Base-by-base conservation (phyloP, 2,797 vertebrate genomes). In the Myripristis jacobus region DNA sequence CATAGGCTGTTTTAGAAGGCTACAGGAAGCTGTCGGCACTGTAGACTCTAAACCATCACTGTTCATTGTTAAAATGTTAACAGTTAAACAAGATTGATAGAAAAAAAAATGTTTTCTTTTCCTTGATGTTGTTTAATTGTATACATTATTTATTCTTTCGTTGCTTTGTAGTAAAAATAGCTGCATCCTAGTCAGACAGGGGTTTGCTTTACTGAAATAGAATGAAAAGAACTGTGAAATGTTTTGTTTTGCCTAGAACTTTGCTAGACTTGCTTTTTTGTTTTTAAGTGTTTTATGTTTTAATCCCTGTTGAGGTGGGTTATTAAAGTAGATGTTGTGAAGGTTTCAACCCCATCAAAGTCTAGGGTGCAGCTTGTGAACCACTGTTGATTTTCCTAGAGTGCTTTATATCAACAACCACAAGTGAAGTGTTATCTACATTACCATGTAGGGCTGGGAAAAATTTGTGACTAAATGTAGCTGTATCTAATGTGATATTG, bases 21-120 rank as follows among this genome's bases (percentile, higher is more conserved):
- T 91, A 82, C 86, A 92, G 93, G 88, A 89, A 79, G 75, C 87
- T 77, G 70, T 75, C 36, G 83, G 72, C 83, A 81, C 87, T 89
- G 85, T 89, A 93, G 92, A 82, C 77, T 93, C 94, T 87, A 85
- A 94, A 89, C 85, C 81, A 76, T 91, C 92, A 93, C 91, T 90
- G 88, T 95, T 94, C 72, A 82, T 91, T 88, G 90, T 94, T 92
- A 89, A 91, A 90, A 91, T 92, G 93, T 93, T 94, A 86, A 91
- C 94, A 94, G 94, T 96, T 95, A 94, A 95, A 94, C 95, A 94
- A 93, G 92, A 95, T 95, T 93, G 90, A 95, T 93, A 91, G 91
- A 94, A 84, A 91, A 93, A 88, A 29, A 56, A 46, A 51, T 44
- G 13, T 31, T 59, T 77, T 81, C 58, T 72, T 73, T 72, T 85